Conservation (phyloP, 2,113 vertebrate species). For the Lutjanus erythropterus region DNA sequence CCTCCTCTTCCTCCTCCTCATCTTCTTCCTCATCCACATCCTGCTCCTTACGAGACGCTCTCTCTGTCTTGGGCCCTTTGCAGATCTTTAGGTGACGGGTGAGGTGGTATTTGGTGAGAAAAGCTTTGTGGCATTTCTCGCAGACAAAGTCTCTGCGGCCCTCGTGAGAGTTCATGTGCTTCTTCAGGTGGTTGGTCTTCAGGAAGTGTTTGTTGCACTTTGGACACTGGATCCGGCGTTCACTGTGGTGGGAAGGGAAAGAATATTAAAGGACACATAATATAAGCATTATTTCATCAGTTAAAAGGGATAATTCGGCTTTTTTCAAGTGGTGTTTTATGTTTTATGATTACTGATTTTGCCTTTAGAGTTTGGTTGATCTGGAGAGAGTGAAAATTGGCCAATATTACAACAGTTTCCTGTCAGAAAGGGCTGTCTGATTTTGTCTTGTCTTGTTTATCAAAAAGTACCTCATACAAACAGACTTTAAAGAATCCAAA, state of each 20-base stretch:
- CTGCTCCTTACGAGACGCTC: constrained; percentile 87
- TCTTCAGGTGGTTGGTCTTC: constrained; percentile 96
- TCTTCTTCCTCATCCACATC: constrained; percentile 88
- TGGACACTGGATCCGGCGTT: constrained; percentile 95
- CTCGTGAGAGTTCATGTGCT: constrained; percentile 98
- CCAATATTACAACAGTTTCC: no score
- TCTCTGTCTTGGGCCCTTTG: constrained; percentile 90
- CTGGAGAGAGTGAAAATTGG: no score
- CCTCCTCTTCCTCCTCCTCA: constrained; percentile 84
- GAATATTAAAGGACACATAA: background rate
- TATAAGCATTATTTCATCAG: background rate
- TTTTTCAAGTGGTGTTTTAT: no score
- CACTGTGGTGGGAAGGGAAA: constrained; percentile 80
- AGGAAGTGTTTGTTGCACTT: constrained; percentile 97
- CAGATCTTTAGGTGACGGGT: constrained; percentile 98
- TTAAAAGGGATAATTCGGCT: no score
- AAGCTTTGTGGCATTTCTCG: constrained; percentile 97
- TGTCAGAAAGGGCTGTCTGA: no score
- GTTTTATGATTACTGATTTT: no score
- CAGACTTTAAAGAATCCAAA: no score
- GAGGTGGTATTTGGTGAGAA: constrained; percentile 98
- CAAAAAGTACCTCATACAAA: no score
- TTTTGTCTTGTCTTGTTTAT: no score
- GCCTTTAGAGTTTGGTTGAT: no score
- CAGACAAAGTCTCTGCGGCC: constrained; percentile 97